Evolutionary conservation across 1,140 invertebrate species (phyloP).

Genomic region (Bombus confusus): DNA sequence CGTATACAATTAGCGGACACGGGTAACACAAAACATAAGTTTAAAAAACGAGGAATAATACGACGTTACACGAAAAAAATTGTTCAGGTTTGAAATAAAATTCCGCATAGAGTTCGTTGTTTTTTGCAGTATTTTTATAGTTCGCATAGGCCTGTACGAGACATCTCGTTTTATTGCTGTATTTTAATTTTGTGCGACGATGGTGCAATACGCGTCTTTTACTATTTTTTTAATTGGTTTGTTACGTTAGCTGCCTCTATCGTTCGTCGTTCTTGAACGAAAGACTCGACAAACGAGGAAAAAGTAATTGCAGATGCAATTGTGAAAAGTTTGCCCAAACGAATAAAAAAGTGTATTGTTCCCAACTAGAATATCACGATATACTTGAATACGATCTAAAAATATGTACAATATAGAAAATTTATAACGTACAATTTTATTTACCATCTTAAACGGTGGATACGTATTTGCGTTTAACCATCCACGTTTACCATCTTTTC

Average conservation of each 20-base stretch:
- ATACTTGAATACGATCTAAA: not conserved
- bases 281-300: not conserved
- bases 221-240: slow-evolving; percentile 7
- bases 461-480: not conserved
- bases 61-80: no score
- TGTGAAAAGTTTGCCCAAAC: not conserved
- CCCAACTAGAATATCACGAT: not conserved
- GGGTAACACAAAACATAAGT: no score
- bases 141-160: not conserved
- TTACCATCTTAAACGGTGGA: not conserved
- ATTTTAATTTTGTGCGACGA: not conserved
- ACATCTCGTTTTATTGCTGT: not conserved
- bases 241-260: not conserved
- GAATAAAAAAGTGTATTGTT: not conserved
- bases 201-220: not conserved
- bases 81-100: not conserved
- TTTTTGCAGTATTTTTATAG: not conserved
- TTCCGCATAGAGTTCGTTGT: not conserved
- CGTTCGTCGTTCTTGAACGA: not conserved
- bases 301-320: not conserved
- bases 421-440: not conserved
- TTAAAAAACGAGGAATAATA: no score
- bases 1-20: no score
- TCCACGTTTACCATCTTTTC: not conserved
- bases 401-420: not conserved